Conservation (phyloP, 2,113 vertebrate genomes). For the Petaurus breviceps region DNA sequence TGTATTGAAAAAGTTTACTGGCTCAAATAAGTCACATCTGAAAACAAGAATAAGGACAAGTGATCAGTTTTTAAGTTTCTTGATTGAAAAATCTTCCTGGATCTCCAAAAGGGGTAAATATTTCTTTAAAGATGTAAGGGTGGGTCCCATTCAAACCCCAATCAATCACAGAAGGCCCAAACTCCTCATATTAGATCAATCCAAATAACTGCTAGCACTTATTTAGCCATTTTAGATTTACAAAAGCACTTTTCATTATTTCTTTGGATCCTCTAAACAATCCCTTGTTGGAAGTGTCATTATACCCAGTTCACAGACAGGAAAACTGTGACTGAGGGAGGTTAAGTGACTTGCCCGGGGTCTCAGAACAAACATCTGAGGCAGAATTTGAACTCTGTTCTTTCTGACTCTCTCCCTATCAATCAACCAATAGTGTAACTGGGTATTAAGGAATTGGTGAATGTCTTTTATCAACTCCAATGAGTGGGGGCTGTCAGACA, state of each 20-base stretch:
- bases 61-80: not conserved
- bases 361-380: not conserved
- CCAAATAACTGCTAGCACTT: not conserved
- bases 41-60: not conserved
- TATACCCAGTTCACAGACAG: not conserved
- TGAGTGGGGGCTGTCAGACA: not conserved
- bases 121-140: not conserved
- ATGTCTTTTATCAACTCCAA: not conserved
- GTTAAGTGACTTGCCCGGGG: not conserved
- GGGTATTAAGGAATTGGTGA: not conserved
- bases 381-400: not conserved
- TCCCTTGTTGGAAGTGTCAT: not conserved
- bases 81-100: not conserved
- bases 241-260: not conserved
- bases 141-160: not conserved
- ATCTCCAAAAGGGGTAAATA: not conserved
- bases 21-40: not conserved
- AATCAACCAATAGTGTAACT: not conserved
- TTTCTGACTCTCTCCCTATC: not conserved
- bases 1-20: not conserved
- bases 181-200: not conserved
- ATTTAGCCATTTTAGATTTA: not conserved
- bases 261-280: not conserved
- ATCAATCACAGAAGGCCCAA: not conserved
- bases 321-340: not conserved